phyloP scores from a whole-genome alignment of 2,888 invertebrate genomes.

The Drosophila lacicola region DNA sequence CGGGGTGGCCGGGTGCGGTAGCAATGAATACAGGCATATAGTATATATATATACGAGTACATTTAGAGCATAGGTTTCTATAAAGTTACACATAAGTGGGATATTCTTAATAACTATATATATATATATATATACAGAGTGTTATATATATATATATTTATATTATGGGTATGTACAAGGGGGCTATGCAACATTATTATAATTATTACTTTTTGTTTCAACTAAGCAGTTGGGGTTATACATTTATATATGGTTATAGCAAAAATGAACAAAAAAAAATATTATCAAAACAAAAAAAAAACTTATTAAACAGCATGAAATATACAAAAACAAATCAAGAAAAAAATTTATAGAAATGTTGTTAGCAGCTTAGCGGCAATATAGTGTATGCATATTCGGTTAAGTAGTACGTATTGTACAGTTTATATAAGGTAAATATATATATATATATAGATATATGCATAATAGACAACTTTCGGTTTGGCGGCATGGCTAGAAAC shows the following conservation, averaged over 20 bases:
- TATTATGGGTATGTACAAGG: conserved; percentile 41
- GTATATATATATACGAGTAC: conserved; percentile 28
- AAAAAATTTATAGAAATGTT: conserved; percentile 10
- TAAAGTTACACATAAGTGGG: neutral
- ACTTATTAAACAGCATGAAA: conserved; percentile 2
- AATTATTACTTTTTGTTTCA: neutral
- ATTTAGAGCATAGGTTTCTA: conserved; percentile 9
- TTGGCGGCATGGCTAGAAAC: conserved; percentile 26
- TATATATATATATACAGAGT: conserved; percentile 4
- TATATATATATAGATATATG: conserved; percentile 24
- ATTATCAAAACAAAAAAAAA: neutral
- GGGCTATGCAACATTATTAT: conserved; percentile 1
- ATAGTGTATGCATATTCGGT: conserved; percentile 22
- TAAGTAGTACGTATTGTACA: conserved; percentile 31
- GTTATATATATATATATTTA: conserved; percentile 23
- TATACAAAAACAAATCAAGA: conserved; percentile 10
- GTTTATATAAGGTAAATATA: conserved; percentile 10
- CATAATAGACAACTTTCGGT: conserved; percentile 24
- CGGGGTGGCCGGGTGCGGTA: neutral
- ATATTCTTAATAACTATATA: conserved; percentile 12
- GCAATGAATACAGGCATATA: conserved; percentile 30
- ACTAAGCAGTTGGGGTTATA: conserved; percentile 3
- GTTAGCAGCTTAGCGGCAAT: conserved; percentile 31
- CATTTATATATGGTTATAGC: conserved; percentile 5
- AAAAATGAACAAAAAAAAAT: neutral